phyloP scores from a whole-genome alignment of 2,888 invertebrate genomes.

The Trimorus sp. region DNA sequence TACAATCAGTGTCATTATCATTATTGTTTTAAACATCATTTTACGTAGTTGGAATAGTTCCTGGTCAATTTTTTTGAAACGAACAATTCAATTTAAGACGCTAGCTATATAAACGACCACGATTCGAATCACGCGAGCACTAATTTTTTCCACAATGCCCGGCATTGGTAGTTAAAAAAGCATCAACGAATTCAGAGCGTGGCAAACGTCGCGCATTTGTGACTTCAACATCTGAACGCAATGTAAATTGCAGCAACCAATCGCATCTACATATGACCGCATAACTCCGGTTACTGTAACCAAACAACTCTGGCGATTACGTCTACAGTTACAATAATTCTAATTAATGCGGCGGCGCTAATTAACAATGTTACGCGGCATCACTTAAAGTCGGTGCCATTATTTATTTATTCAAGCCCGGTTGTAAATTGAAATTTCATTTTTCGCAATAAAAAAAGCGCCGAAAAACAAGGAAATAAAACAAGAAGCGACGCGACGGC shows the following conservation, averaged over 20 bases:
- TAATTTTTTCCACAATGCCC: too few species aligned
- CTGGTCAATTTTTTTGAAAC: too few species aligned
- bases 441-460: neutral
- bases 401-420: neutral
- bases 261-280: constrained; percentile 52
- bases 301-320: constrained; percentile 45
- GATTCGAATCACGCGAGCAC: too few species aligned
- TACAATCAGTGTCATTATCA: too few species aligned
- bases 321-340: constrained; percentile 44
- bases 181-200: too few species aligned
- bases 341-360: constrained; percentile 37
- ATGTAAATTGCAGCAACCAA: constrained; percentile 51
- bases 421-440: constrained; percentile 2
- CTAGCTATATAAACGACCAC: too few species aligned
- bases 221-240: constrained; percentile 39
- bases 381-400: constrained; percentile 12
- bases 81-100: too few species aligned
- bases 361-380: constrained; percentile 29
- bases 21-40: too few species aligned
- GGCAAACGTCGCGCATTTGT: constrained; percentile 43
- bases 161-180: too few species aligned
- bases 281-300: constrained; percentile 44
- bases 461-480: neutral
- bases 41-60: too few species aligned
- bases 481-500: neutral